Conservation (phyloP, 2,113 vertebrate genomes). For the Anguilla rostrata region DNA sequence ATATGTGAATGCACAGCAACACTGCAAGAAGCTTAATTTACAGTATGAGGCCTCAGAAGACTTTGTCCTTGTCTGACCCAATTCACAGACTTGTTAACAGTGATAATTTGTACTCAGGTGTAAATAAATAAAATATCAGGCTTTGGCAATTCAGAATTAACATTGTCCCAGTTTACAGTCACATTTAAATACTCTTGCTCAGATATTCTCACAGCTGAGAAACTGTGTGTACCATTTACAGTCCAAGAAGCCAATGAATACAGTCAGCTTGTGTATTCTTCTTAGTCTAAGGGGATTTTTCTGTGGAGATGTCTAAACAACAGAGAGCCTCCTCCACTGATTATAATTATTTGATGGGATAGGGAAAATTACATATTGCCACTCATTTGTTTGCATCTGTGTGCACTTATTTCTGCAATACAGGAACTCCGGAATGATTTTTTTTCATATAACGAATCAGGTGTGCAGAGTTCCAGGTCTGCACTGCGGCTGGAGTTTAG, state of each 20-base stretch:
- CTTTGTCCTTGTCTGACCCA: too few relatives aligned
- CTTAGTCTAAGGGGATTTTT: background rate
- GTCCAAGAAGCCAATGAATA: slow-evolving; percentile 13
- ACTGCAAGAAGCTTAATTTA: too few relatives aligned
- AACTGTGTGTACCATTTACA: slow-evolving; percentile 40
- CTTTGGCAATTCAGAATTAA: background rate
- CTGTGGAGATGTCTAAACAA: background rate
- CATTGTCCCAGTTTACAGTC: background rate
- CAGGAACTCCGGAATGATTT: background rate
- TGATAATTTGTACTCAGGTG: background rate
- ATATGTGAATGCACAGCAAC: too few relatives aligned
- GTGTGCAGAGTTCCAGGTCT: background rate
- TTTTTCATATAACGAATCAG: background rate
- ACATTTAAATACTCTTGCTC: too few relatives aligned
- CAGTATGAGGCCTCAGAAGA: too few relatives aligned
- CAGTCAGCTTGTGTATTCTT: slow-evolving; percentile 21
- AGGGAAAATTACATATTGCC: slow-evolving; percentile 6
- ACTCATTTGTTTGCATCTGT: background rate
- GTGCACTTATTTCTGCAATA: background rate
- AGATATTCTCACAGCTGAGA: background rate
- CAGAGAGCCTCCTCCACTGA: background rate
- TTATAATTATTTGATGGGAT: background rate
- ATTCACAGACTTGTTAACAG: too few relatives aligned
- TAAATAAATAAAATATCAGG: background rate
- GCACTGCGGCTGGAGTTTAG: background rate